Base-by-base conservation (phyloP, 2,113 vertebrate species). In the Sylvia atricapilla region DNA sequence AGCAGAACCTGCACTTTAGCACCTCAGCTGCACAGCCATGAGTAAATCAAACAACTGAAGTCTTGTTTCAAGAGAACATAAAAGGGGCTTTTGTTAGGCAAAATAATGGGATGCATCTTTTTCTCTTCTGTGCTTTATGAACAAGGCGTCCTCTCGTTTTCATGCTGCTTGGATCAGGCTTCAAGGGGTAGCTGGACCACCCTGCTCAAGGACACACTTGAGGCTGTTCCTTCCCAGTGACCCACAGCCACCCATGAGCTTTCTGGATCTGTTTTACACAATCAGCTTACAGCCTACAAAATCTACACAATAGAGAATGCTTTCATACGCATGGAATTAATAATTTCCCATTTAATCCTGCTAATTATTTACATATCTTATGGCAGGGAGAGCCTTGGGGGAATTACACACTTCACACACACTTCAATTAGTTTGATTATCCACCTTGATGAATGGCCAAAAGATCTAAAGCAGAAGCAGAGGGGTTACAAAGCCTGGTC, bases 401-500 rank as follows among this genome's bases (percentile, higher is more conserved):
- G 50, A 94, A 79, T 59, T 14, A 47, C 31, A 49, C 31, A 27
- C 13, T 76, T 68, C 55, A 53, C 15, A 41, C 41, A 41, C 41
- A 41, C 41, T 41, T 41, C 41, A 27, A 50, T 1, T 2, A 66
- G 30, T 62, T 91, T 83, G 12, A 49, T 62, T 79, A 58, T 14
- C 50, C 72, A 27, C 39, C 55, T 63, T 3, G 0, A 27, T 21
- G 33, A 50, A 70, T 2, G 6, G 39, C 33, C 84, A 39, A 91
- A 73, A 50, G 59, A n/a, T 11, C 31, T 66, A 55, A 86, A 46
- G 46, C 1, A 4, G 43, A 76, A 77, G 7, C 47, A 84, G 25
- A 10, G 0, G 0, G 13, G 2, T 84, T 76, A 67, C 0, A 0
- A 66, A 89, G n/a, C 33, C 19, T 44, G 52, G 9, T 27, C 27